Evolutionary conservation across 2,888 invertebrate species (phyloP), one percentile per base, ranked within the genome.

Genomic region (Buathra laborator): DNA sequence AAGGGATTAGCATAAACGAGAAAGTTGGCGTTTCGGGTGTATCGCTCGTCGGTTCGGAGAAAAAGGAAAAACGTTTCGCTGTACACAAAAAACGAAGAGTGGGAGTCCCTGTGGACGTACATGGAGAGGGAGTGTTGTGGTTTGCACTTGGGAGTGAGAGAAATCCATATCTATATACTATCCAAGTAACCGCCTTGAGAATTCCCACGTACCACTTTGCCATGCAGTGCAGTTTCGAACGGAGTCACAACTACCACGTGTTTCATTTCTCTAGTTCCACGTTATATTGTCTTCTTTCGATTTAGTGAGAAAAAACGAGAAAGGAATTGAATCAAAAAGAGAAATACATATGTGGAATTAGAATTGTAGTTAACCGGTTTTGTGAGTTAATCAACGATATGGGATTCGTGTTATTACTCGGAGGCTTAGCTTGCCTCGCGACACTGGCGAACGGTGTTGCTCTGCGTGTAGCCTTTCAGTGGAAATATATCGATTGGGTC

Each of bases 401-500:
- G 84, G 56, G 44, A 53, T 71, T 80, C 48, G 46, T 44, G 14
- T n/a, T 74, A 24, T 3, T 12, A 12, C 24, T 24, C 24, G 56
- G 82, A 5, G 62, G 83, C n/a, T 32, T 86, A 12, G 16, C 62
- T 24, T 81, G 75, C 32, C 43, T 84, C 43, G 84, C 85, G 68
- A 81, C 79, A 51, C 78, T 82, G 10, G 86, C 84, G 4, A 81
- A 44, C 46, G 87, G 87, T 24, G 66, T 81, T 9, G 86, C 86
- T 0, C 86, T 94, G 19, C 87, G 91, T 56, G 90, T 93, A 29
- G 89, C 83, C 2, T 91, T 88, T 67, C 90, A 92, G 79, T 94
- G 94, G 94, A 92, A 91, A 67, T 92, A 89, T 85, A 70, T 94
- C 67, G 92, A 94, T 78, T 94, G 94, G 94, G 87, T 89, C 14